Evolutionary conservation across 2,888 invertebrate genomes (phyloP).

Genomic region (Eilema depressum): DNA sequence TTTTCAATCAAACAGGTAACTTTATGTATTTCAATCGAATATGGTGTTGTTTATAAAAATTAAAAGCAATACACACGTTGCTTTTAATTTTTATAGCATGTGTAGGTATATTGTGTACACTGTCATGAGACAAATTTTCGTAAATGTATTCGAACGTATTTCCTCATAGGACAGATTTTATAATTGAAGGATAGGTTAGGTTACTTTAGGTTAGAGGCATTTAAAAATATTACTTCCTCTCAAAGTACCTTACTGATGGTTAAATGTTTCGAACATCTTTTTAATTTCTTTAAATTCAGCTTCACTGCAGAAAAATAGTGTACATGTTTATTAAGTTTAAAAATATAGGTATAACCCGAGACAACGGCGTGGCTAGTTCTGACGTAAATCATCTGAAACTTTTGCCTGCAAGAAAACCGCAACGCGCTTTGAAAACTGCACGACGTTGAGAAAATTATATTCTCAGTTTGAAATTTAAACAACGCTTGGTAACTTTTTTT

Average conservation of each 20-base stretch:
- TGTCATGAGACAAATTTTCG: too few species aligned
- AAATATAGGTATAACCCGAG: not conserved
- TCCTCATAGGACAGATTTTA: too few species aligned
- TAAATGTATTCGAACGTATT: not conserved
- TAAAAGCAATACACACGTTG: too few species aligned
- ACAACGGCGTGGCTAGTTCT: not conserved
- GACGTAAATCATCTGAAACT: constrained; percentile 17
- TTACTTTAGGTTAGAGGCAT: too few species aligned
- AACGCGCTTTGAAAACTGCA: not conserved
- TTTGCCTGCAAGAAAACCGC: constrained; percentile 14
- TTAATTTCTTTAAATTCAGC: not conserved
- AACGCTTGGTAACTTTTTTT: not conserved
- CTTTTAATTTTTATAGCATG: too few species aligned
- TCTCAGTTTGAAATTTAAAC: not conserved
- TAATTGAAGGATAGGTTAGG: not conserved
- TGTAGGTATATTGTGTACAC: too few species aligned
- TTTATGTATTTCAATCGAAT: not conserved
- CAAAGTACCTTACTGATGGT: not conserved
- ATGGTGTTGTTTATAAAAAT: not conserved
- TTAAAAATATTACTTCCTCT: not conserved
- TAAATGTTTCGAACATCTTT: not conserved
- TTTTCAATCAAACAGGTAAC: not conserved
- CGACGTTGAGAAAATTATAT: not conserved
- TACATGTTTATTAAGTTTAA: not conserved
- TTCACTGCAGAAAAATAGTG: not conserved